Percentiles rank a stretch among this genome's conserved stretches.
These are phyloP conservation scores for Heterodera carotae DNA, from an alignment of 1,140 invertebrate genomes.

Conservation along the genomic window DNA sequence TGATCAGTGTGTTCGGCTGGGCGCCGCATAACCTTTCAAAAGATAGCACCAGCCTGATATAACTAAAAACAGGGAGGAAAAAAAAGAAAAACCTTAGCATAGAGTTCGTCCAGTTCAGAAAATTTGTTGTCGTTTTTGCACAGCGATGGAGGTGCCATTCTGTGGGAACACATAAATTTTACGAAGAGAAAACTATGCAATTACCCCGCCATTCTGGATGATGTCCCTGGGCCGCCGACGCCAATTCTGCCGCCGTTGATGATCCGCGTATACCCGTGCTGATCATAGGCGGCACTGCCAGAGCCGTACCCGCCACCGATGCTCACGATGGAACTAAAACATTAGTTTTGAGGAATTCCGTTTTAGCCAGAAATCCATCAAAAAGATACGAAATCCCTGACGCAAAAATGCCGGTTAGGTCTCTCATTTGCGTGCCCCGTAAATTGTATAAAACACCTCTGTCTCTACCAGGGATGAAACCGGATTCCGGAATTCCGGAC, in stretches of 20 bases:
- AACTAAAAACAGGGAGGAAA: too few species aligned
- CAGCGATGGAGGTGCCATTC: slow-evolving; percentile 20
- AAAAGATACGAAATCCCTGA: too few species aligned
- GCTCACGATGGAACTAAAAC: slow-evolving; percentile 50
- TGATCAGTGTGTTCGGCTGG: not conserved
- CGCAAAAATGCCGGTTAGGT: too few species aligned
- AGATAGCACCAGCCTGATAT: too few species aligned
- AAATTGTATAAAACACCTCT: too few species aligned
- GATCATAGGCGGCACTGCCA: slow-evolving; percentile 25
- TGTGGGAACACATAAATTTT: too few species aligned
- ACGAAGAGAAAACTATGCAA: too few species aligned
- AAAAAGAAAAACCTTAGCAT: slow-evolving; percentile 41
- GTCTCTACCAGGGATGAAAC: too few species aligned
- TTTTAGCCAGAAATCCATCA: not conserved
- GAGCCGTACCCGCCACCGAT: slow-evolving; percentile 26
- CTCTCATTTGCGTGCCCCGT: too few species aligned
- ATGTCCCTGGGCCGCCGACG: slow-evolving; percentile 7
- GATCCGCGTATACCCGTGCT: not conserved
- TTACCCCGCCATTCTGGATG: too few species aligned
- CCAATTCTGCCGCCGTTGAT: slow-evolving; percentile 14
- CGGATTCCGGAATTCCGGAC: too few species aligned
- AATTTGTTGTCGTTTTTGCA: slow-evolving; percentile 6
- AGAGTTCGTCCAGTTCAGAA: slow-evolving; percentile 41
- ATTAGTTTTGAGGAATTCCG: not conserved
- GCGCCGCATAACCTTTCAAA: not conserved